These are phyloP conservation scores for Corythornis leucogaster DNA, from an alignment of 2,797 vertebrate genomes.

Conservation along the genomic window DNA sequence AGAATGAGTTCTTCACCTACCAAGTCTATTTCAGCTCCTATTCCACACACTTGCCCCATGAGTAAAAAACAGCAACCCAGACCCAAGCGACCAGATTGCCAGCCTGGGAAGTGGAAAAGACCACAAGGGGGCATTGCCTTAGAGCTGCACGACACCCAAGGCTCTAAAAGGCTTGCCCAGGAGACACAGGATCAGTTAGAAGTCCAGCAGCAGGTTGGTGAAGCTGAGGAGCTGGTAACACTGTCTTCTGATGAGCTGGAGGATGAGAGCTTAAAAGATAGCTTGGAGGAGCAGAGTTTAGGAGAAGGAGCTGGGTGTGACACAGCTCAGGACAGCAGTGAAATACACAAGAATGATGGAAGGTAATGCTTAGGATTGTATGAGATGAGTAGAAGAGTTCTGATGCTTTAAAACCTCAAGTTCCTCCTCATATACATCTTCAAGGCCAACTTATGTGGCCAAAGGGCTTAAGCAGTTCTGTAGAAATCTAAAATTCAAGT, in stretches of 20 bases:
- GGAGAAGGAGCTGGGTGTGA: not conserved
- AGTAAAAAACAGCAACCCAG: not conserved
- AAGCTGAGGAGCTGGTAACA: not conserved
- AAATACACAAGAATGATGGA: not conserved
- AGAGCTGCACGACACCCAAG: slow-evolving; percentile 69
- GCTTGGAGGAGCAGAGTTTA: not conserved
- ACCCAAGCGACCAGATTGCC: not conserved
- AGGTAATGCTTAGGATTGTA: slow-evolving; percentile 56
- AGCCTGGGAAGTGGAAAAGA: not conserved
- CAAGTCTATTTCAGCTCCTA: not conserved
- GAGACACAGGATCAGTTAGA: slow-evolving; percentile 63
- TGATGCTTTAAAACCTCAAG: not conserved
- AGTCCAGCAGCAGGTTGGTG: slow-evolving; percentile 9
- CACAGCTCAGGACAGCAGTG: not conserved
- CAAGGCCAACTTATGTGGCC: not conserved
- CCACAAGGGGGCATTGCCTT: not conserved
- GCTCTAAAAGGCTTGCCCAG: slow-evolving; percentile 74
- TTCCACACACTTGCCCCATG: not conserved
- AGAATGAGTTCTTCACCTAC: not conserved
- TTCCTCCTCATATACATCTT: not conserved
- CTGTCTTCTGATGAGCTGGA: not conserved
- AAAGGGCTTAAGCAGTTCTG: not conserved
- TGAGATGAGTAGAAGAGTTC: not conserved
- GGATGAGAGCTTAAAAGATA: slow-evolving; percentile 77
- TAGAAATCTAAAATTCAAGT: slow-evolving; percentile 28